phyloP scores from a whole-genome alignment of 2,888 invertebrate genomes.

The Spisula solida region DNA sequence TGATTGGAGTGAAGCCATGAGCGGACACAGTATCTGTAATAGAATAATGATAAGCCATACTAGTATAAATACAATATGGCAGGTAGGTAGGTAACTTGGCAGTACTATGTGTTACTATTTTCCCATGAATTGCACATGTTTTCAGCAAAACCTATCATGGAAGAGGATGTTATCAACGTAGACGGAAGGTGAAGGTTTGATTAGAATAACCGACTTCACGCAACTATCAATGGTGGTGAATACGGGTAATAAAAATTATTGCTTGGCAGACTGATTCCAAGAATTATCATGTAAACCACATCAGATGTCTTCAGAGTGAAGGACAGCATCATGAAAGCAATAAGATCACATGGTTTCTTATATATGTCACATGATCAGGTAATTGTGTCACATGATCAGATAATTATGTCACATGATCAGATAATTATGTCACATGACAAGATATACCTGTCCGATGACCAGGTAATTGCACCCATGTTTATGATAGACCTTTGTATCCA shows the following conservation, averaged over 20 bases:
- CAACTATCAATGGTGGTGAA: background rate
- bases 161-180: background rate
- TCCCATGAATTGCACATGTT: slow-evolving; percentile 14
- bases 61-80: background rate
- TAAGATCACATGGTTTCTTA: background rate
- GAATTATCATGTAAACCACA: background rate
- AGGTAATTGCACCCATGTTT: too few species aligned
- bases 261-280: background rate
- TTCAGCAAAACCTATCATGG: background rate
- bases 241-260: background rate
- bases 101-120: background rate
- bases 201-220: background rate
- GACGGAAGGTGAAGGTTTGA: slow-evolving; percentile 7
- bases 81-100: slow-evolving; percentile 2
- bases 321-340: background rate
- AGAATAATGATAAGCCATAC: background rate
- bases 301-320: too few species aligned
- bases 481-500: too few species aligned
- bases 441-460: too few species aligned
- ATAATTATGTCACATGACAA: too few species aligned
- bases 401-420: background rate
- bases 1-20: slow-evolving; percentile 12
- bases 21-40: background rate
- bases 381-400: background rate
- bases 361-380: background rate